phyloP scores from a whole-genome alignment of 1,140 invertebrate species.

The Meloidogyne chitwoodi region DNA sequence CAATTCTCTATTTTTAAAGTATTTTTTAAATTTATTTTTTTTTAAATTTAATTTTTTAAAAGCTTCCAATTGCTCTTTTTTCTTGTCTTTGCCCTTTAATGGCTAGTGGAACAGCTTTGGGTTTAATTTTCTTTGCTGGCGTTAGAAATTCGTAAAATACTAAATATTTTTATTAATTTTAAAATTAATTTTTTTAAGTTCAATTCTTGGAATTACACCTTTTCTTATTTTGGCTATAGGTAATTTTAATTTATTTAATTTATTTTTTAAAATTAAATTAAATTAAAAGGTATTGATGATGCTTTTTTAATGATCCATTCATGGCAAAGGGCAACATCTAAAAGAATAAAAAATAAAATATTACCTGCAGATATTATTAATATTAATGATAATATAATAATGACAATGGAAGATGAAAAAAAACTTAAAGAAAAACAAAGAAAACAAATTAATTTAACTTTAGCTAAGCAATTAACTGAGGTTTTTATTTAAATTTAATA shows the following conservation, averaged over 20 bases:
- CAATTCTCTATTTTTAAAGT: slow-evolving; percentile 45
- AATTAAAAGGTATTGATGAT: slow-evolving; percentile 42
- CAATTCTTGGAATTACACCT: slow-evolving; percentile 51
- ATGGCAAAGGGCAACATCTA: slow-evolving; percentile 32
- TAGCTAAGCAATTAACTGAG: slow-evolving; percentile 8
- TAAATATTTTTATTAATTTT: slow-evolving; percentile 28
- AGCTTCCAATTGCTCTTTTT: slow-evolving; percentile 37
- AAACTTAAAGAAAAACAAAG: slow-evolving; percentile 7
- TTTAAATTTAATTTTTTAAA: slow-evolving; percentile 1
- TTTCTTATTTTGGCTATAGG: slow-evolving; percentile 56
- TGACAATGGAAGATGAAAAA: slow-evolving; percentile 15
- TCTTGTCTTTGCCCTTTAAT: slow-evolving; percentile 50
- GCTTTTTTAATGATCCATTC: slow-evolving; percentile 51
- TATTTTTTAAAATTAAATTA: not conserved
- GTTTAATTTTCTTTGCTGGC: slow-evolving; percentile 47
- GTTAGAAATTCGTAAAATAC: slow-evolving; percentile 33
- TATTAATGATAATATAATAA: no score
- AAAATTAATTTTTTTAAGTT: slow-evolving; percentile 11
- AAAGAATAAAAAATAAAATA: not conserved
- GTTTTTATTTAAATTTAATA: not conserved
- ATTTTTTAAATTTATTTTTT: not conserved
- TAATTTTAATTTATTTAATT: not conserved
- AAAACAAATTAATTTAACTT: slow-evolving; percentile 24
- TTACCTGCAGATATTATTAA: not conserved
- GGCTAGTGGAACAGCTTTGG: slow-evolving; percentile 51